Base-by-base conservation (phyloP, 2,113 vertebrate genomes). In the Motacilla alba region DNA sequence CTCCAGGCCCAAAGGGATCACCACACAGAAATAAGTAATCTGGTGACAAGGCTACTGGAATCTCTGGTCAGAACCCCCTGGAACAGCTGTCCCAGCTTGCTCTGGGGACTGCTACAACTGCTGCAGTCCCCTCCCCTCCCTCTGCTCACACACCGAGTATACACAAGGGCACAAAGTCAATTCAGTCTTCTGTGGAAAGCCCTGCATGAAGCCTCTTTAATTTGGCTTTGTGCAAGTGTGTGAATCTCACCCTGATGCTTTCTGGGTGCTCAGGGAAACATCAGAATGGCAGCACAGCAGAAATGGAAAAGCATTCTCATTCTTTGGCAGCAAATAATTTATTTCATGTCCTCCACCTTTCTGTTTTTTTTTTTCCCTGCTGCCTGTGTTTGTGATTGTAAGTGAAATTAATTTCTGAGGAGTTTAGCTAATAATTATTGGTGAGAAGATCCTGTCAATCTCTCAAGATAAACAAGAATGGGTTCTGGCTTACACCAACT, bases 361-460 rank as follows among this genome's bases (percentile, higher is more conserved):
- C 20, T 27, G 46, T 44, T 39, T 31, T 18, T 39, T 31, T 18
- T 2, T 70, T 43, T 23, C 15, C 41, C 50, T 52, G 47, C 47
- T 81, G 84, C 47, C 60, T 86, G 43, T 59, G 50, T 83, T 87
- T 80, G 46, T 80, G 78, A 86, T 47, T 69, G 72, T 28, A 78
- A 58, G 47, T 26, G 41, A 93, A 95, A 93, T 66, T 90, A 92
- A 88, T 81, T 83, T 88, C 79, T 94, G 90, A 90, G 77, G 79
- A 86, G 39, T 83, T 92, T 74, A 70, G 79, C 76, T 72, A 89
- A 68, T 76, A 83, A 78, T 93, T 87, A 90, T 64, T 87, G 80
- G 56, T 82, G 52, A 92, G 66, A 82, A 90, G 69, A 53, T 53
- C 28, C 62, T 87, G 85, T 69, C 73, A 90, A 2, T 75, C 76